Base-by-base conservation (phyloP, 2,888 invertebrate genomes). In the Lithodes maja region DNA sequence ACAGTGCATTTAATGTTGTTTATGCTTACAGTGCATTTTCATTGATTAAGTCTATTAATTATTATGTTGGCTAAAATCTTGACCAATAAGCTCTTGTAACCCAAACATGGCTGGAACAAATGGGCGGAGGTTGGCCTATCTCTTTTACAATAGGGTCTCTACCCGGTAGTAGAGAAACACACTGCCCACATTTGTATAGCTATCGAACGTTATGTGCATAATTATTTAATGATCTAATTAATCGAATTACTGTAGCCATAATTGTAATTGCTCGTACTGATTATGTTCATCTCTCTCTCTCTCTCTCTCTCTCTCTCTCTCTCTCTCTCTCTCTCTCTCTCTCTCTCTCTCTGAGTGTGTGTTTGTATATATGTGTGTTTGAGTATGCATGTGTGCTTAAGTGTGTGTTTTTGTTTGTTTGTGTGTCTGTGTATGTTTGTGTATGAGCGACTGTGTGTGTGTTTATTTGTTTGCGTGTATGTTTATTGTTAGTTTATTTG, bases 291-390 rank as follows among this genome's bases (percentile, higher is more conserved):
- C 77, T 77, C 77, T 77, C 77, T 77, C 77, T 77, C 77, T 77
- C 77, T 77, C 77, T 77, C 77, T 77, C 77, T 77, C 77, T 77
- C 77, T 77, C 77, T 79, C 79, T 79, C 79, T 79, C 79, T 79
- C 79, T 79, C 79, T 79, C 79, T 79, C 79, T 79, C 79, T 79
- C 79, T 78, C 80, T 81, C 80, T 81, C 80, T 81, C 80, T 81
- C 80, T 55, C 61, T 61, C 80, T 33, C 61, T 61, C 61, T 33
- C 69, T 33, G 33, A 33, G 33, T 61, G 61, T 61, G 61, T 61
- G 61, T 61, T 61, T 61, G 61, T 61, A 61, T 61, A 61, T 55
- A 0, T 61, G 9, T 33, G 17, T 68, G n/a, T 33, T 17, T 52
- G 9, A 49, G 33, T 69, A 12, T 52, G 15, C 54, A 53, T 12